Conservation (phyloP, 2,888 invertebrate genomes). For the Slavum lentiscoides region DNA sequence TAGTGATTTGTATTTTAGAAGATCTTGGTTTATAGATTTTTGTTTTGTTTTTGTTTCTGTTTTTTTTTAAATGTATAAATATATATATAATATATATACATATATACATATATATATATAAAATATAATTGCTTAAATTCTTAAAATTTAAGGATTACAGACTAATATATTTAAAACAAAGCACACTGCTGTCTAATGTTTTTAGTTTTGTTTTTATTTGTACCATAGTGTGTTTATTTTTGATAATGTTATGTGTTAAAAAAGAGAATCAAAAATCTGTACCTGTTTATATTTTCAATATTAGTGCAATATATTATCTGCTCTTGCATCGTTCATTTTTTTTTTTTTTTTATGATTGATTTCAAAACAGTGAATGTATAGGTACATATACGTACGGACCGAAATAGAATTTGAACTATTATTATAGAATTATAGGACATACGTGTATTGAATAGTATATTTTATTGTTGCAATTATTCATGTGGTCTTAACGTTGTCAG, state of each 20-base stretch:
- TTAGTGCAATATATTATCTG: constrained; percentile 42
- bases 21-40: constrained; percentile 41
- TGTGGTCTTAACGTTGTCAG: too few species aligned
- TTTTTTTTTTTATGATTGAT: background rate
- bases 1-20: constrained; percentile 41
- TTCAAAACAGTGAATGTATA: too few species aligned
- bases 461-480: too few species aligned
- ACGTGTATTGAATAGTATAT: too few species aligned
- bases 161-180: constrained; percentile 36
- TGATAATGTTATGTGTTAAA: constrained; percentile 31
- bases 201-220: constrained; percentile 37
- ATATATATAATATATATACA: too few species aligned
- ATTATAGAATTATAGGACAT: too few species aligned
- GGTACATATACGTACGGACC: too few species aligned
- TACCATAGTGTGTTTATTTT: constrained; percentile 36
- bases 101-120: too few species aligned
- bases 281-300: constrained; percentile 46
- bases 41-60: constrained; percentile 7
- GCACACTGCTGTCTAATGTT: constrained; percentile 27
- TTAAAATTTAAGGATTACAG: constrained; percentile 12
- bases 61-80: background rate
- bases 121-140: constrained; percentile 23
- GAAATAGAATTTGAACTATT: too few species aligned
- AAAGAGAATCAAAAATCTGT: constrained; percentile 45
- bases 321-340: background rate